These are phyloP conservation scores for Cotesia congregata DNA, from an alignment of 2,888 invertebrate species.

Conservation along the genomic window DNA sequence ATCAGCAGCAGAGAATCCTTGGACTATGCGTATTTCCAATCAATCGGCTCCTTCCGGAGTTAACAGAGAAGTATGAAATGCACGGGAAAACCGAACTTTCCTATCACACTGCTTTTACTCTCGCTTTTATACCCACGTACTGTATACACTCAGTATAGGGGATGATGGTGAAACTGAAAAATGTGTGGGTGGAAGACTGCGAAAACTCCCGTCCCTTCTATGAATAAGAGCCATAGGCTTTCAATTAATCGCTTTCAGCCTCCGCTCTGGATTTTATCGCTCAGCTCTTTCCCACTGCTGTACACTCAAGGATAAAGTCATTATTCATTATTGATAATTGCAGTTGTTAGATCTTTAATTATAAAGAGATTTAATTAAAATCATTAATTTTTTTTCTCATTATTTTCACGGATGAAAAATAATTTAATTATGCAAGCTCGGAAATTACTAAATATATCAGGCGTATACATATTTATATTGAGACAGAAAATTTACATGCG, in stretches of 20 bases:
- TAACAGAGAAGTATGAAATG: constrained; percentile 67
- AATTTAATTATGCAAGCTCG: background rate
- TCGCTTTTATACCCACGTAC: constrained; percentile 3
- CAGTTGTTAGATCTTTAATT: background rate
- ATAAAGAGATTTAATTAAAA: background rate
- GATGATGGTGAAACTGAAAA: constrained; percentile 23
- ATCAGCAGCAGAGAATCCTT: background rate
- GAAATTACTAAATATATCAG: too few species aligned
- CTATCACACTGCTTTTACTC: constrained; percentile 60
- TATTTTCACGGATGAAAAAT: background rate
- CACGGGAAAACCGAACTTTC: constrained; percentile 69
- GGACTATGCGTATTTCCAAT: constrained; percentile 67
- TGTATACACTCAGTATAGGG: background rate
- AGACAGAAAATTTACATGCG: constrained; percentile 65
- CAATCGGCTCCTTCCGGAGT: constrained; percentile 69
- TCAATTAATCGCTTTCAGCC: constrained; percentile 3
- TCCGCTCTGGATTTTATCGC: background rate
- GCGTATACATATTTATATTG: background rate
- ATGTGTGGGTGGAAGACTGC: constrained; percentile 33
- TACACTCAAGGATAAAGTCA: background rate
- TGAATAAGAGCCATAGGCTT: background rate
- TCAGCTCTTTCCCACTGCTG: background rate
- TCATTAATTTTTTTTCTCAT: background rate
- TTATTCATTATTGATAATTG: background rate
- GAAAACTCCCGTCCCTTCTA: constrained; percentile 28